Evolutionary conservation across 1,140 invertebrate genomes (phyloP).

Genomic region (Brachionus paranguensis): DNA sequence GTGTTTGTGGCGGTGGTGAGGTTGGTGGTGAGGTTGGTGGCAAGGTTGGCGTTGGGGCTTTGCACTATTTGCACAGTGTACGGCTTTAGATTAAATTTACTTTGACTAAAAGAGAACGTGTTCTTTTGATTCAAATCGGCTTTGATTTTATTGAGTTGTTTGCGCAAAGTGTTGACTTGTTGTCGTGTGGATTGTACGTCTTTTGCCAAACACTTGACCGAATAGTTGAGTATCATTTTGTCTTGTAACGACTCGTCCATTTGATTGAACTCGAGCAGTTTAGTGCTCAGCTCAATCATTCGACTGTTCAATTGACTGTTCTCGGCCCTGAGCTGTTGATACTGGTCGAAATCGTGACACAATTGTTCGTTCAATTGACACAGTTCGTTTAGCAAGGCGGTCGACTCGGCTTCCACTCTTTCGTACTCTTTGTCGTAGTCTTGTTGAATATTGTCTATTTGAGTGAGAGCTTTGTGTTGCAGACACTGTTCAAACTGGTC

Average conservation of each 20-base stretch:
- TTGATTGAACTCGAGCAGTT: not conserved
- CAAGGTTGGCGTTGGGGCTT: not conserved
- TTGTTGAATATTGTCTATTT: not conserved
- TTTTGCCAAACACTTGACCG: not conserved
- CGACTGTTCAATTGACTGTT: not conserved
- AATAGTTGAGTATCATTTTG: slow-evolving; percentile 4
- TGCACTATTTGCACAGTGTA: not conserved
- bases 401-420: not conserved
- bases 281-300: not conserved
- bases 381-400: not conserved
- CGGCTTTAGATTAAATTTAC: not conserved
- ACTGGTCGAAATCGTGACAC: not conserved
- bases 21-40: no score
- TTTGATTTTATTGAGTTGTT: not conserved
- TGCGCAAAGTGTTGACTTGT: not conserved
- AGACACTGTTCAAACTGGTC: not conserved
- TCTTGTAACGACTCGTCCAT: not conserved
- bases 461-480: not conserved
- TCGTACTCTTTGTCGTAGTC: slow-evolving; percentile 4
- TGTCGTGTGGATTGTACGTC: not conserved
- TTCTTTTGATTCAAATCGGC: not conserved
- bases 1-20: no score
- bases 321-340: not conserved
- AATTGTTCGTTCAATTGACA: not conserved
- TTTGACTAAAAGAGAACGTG: not conserved